phyloP scores from a whole-genome alignment of 2,113 vertebrate genomes.

The Pitta sordida region DNA sequence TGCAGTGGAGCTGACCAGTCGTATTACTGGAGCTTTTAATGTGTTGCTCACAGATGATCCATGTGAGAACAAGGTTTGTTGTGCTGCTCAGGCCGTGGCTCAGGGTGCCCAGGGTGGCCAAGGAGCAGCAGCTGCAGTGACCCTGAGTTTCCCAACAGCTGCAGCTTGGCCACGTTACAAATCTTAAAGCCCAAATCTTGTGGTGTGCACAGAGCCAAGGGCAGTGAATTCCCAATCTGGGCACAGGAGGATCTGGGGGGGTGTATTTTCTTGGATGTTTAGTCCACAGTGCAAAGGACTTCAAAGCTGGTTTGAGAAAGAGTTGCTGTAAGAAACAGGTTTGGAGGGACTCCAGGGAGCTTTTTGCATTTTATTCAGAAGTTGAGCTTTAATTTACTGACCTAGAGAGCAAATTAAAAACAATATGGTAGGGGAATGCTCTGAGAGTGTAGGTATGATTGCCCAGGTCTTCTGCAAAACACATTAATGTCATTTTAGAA shows the following conservation, averaged over 20 bases:
- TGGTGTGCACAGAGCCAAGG: neutral
- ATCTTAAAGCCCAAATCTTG: neutral
- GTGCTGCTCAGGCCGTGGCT: neutral
- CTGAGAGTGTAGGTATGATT: neutral
- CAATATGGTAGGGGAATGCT: neutral
- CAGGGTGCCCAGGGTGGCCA: neutral
- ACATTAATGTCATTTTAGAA: neutral
- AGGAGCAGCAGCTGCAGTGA: conserved; percentile 22
- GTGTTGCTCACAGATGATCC: too few relatives aligned
- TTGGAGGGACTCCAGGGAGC: neutral
- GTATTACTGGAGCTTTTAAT: neutral
- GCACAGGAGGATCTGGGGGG: neutral
- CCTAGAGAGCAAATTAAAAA: neutral
- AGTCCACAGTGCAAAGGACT: neutral
- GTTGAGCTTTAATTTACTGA: neutral
- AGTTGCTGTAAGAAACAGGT: neutral
- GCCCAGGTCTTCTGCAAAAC: neutral
- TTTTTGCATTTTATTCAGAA: neutral
- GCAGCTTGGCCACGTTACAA: neutral
- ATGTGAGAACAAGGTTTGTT: neutral
- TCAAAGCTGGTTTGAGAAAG: neutral
- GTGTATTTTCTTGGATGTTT: neutral
- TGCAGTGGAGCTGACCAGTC: neutral
- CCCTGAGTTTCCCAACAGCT: neutral
- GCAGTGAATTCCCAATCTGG: neutral